Base-by-base conservation (phyloP, 2,888 invertebrate species). In the Leptopterna dolabrata region DNA sequence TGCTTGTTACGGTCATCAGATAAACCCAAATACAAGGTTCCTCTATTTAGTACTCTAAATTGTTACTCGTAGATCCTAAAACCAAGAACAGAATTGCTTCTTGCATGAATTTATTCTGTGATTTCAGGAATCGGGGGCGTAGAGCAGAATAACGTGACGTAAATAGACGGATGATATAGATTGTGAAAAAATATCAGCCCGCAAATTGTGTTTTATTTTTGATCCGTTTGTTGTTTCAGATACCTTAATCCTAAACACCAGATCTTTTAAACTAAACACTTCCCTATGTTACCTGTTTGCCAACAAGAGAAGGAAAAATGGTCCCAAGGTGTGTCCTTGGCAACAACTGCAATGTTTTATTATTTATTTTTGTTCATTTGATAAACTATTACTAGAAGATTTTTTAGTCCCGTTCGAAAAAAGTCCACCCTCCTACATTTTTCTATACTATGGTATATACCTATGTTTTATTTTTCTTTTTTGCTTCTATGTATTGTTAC, bases 401-500 rank as follows among this genome's bases (percentile, higher is more conserved):
- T 86, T 80, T 16, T 11, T n/a, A n/a, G 13, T 45, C 4, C 19
- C 41, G 14, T 73, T 11, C 73, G 19, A 73, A 73, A 29, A n/a
- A 16, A 29, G 16, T 73, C 36, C 73, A 27, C 27, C 73, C 41
- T 24, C 45, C 76, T 24, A 24, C 45, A 41, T 73, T 84, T 70
- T 85, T 73, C 71, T 87, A 81, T 82, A 45, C 73, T 55, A 71
- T 70, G 84, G 82, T 81, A 70, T 81, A 86, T 87, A 85, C 87
- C 87, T 87, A 87, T 88, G 78, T 78, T 89, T 89, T 88, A 87
- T 88, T 89, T 89, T 90, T 90, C 86, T 90, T 90, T 89, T 90
- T 90, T 90, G 90, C 90, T 91, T 90, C 91, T 91, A 90, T 91
- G 90, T 91, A 90, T 90, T 91, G 91, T 91, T 91, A 90, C 90